Percentiles rank a stretch among this genome's conserved stretches.
Evolutionary conservation across 2,888 invertebrate species (phyloP).

Genomic region (Chrysina gloriosa): DNA sequence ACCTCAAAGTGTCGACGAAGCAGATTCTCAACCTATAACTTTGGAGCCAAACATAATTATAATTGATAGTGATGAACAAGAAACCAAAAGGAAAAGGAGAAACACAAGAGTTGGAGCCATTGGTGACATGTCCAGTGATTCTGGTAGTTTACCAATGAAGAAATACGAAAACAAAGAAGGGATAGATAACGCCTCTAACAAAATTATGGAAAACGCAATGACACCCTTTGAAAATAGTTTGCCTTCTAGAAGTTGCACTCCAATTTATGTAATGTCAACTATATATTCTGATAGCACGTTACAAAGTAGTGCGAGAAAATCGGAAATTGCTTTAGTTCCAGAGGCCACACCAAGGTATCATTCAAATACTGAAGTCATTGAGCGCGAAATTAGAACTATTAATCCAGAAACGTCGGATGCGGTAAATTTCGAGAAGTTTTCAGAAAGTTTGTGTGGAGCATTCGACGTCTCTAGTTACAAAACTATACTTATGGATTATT

Average conservation of each 20-base stretch:
- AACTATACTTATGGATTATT: constrained; percentile 17
- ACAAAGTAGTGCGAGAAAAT: constrained; percentile 1
- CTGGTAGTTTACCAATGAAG: background rate
- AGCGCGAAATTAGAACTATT: constrained; percentile 25
- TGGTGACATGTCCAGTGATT: constrained; percentile 16
- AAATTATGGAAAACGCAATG: background rate
- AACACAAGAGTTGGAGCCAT: background rate
- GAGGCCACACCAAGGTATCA: background rate
- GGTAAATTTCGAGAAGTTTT: background rate
- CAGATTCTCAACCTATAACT: constrained; percentile 12
- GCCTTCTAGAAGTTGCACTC: constrained; percentile 40
- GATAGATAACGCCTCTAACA: background rate
- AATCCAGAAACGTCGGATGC: background rate
- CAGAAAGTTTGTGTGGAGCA: background rate
- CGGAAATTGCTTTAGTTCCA: background rate
- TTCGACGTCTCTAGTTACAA: constrained; percentile 23
- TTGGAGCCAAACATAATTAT: constrained; percentile 43
- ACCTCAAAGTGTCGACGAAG: constrained; percentile 42
- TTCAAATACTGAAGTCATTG: constrained; percentile 30
- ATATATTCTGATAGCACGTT: constrained; percentile 7
- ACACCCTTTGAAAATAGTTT: background rate
- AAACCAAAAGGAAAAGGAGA: constrained; percentile 1
- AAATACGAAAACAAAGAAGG: background rate
- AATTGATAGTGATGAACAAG: constrained; percentile 28
- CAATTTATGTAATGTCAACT: constrained; percentile 37